Percentiles rank a stretch among this genome's conserved stretches.
Evolutionary conservation across 2,113 vertebrate genomes (phyloP).

Genomic region (Odontophorus gujanensis): DNA sequence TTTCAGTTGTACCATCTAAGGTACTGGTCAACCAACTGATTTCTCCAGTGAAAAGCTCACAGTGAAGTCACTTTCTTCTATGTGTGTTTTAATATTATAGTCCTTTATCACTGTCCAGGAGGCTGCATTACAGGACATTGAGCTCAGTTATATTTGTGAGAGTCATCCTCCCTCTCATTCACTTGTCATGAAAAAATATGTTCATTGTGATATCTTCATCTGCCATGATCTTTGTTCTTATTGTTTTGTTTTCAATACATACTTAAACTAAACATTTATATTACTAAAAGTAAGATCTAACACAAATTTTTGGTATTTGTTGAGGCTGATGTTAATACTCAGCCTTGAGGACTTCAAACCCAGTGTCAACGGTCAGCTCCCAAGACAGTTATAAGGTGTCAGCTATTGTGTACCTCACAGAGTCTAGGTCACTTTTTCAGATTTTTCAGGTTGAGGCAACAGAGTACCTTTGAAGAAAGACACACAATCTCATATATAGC

Average conservation of each 20-base stretch:
- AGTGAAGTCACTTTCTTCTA: neutral
- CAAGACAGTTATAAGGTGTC: neutral
- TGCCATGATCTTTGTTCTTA: neutral
- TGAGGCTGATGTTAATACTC: neutral
- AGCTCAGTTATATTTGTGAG: neutral
- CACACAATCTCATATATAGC: neutral
- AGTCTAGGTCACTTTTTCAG: neutral
- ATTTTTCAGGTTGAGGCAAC: neutral
- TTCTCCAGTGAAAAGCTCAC: neutral
- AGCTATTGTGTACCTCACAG: neutral
- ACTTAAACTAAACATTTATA: neutral
- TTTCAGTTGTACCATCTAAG: neutral
- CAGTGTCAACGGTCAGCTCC: neutral
- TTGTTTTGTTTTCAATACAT: neutral
- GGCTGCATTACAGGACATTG: neutral
- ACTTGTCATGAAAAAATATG: neutral
- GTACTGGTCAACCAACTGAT: neutral
- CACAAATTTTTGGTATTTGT: neutral
- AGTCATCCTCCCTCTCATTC: neutral
- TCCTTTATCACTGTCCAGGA: neutral
- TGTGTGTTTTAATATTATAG: neutral
- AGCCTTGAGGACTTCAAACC: neutral
- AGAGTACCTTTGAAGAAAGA: neutral
- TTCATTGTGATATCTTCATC: neutral
- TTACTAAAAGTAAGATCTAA: neutral